Base-by-base conservation (phyloP, 2,888 invertebrate species). In the Quadriops clusia region DNA sequence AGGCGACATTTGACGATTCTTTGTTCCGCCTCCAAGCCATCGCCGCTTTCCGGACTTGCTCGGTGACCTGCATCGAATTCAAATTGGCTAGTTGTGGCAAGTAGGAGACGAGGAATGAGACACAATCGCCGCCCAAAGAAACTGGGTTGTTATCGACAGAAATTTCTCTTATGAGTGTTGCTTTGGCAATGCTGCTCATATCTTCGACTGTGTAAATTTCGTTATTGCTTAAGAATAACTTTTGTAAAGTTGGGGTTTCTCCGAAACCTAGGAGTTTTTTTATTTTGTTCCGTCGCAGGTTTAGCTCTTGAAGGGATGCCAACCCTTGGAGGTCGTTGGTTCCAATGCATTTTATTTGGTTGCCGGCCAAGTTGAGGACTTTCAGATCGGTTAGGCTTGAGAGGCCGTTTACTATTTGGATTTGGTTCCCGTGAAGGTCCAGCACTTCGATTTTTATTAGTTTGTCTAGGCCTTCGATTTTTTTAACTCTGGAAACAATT, bases 381-480 rank as follows among this genome's bases (percentile, higher is more conserved):
- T 91, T 85, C 28, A 94, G 63, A 45, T 86, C 81, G 29, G 64
- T 65, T 38, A 89, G 69, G 47, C 64, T 68, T 17, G 69, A 65
- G 41, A 89, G 63, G 26, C 84, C 84, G 14, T 67, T 68, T 11
- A 86, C 73, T 12, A 57, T 51, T 17, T 67, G 63, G 42, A 94
- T 83, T 62, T 86, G 80, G 62, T 94, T 94, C 16, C 91, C 91
- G 59, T 93, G 93, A 41, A 94, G 67, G 63, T 94, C 94, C 38
- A 94, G 63, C 6, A 93, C 90, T 62, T 93, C 89, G 39, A 94
- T 60, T 46, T 87, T 84, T 16, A 68, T 55, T 28, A 86, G 61
- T 37, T 66, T 68, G 37, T 76, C 70, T 33, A 89, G 61, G 2
- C 82, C 81, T 58, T 86, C 85, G 38, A 87, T 80, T 51, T 73